Evolutionary conservation across 2,113 vertebrate genomes (phyloP).

Genomic region (Varanus komodoensis): DNA sequence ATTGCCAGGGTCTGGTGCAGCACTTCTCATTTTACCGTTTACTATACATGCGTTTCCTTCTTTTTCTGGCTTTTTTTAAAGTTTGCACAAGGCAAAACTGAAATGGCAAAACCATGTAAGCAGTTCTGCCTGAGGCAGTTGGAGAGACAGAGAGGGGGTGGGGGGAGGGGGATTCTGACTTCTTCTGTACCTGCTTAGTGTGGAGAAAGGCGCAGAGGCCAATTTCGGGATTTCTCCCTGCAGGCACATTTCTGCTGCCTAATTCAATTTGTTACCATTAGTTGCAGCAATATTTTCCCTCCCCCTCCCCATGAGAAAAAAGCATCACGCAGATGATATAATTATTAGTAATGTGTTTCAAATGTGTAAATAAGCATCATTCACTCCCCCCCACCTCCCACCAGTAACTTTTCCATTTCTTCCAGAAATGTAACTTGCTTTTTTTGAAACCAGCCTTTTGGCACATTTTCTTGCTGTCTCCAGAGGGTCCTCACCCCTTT

Average conservation of each 20-base stretch:
- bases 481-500: not conserved
- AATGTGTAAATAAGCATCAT: slow-evolving; percentile 34
- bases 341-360: slow-evolving; percentile 69
- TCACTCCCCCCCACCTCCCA: no score
- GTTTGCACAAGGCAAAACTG: not conserved
- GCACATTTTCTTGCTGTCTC: no score
- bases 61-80: not conserved
- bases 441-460: not conserved
- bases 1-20: no score
- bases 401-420: not conserved
- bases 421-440: not conserved
- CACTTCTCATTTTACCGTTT: not conserved
- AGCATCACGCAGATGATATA: slow-evolving; percentile 32
- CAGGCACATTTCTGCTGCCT: slow-evolving; percentile 6
- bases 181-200: not conserved
- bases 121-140: not conserved
- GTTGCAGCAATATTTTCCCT: slow-evolving; percentile 58
- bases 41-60: no score
- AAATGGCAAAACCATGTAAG: not conserved
- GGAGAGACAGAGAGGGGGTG: rapidly evolving
- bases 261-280: slow-evolving; percentile 28
- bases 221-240: not conserved
- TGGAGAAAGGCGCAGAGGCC: rapidly evolving
- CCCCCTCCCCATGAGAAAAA: slow-evolving; percentile 15
- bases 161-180: rapidly evolving